Conservation (phyloP, 2,113 vertebrate genomes). For the Carassius gibelio region DNA sequence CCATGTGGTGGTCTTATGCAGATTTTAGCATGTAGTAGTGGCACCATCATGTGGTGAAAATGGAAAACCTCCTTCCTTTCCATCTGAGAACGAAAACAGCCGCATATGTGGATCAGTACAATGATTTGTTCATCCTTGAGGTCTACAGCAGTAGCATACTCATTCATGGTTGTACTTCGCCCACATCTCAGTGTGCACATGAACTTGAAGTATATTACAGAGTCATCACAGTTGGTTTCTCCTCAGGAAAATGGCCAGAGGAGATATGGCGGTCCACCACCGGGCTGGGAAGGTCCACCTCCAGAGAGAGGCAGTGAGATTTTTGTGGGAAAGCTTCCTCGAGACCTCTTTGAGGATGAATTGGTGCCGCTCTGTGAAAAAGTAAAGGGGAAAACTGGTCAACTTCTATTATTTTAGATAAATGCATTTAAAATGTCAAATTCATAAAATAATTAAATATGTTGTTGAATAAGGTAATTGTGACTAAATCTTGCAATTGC, state of each 20-base stretch:
- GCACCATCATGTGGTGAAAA: constrained; percentile 44
- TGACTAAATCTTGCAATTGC: no score
- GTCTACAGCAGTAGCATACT: no score
- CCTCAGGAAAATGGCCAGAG: constrained; percentile 95
- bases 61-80: neutral
- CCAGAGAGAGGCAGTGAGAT: constrained; percentile 96
- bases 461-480: no score
- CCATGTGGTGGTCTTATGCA: neutral
- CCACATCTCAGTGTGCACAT: no score
- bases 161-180: no score
- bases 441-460: no score
- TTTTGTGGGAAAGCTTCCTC: constrained; percentile 94
- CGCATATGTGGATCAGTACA: neutral
- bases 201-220: neutral
- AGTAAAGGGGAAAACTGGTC: constrained; percentile 71
- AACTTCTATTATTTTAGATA: neutral
- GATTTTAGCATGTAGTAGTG: neutral
- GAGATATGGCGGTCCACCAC: constrained; percentile 93
- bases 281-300: constrained; percentile 86
- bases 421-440: neutral
- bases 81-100: neutral
- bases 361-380: constrained; percentile 97
- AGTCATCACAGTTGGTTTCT: neutral
- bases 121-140: neutral
- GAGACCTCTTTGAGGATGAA: constrained; percentile 98